Evolutionary conservation across 2,797 vertebrate species (phyloP).

Genomic region (Graptemys geographica): DNA sequence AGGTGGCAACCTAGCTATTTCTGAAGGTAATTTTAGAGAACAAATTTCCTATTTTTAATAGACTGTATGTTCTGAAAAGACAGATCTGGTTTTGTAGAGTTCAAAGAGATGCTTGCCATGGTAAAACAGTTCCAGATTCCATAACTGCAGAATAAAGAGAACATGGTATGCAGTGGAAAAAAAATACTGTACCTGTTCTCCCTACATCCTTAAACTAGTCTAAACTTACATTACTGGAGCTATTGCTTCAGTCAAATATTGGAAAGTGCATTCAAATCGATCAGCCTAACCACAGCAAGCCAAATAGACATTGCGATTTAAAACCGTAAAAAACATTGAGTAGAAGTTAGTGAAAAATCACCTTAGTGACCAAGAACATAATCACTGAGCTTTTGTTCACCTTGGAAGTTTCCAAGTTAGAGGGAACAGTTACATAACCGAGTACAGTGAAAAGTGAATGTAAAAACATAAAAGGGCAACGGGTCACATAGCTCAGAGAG

Average conservation of each 20-base stretch:
- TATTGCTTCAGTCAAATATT: background rate
- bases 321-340: constrained; percentile 3
- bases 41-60: background rate
- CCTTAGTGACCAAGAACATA: constrained; percentile 18
- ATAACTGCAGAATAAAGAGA: background rate
- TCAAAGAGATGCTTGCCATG: background rate
- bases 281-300: background rate
- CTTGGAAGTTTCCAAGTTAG: constrained; percentile 66
- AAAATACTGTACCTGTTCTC: background rate
- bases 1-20: background rate
- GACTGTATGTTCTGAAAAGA: background rate
- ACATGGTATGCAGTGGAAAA: background rate
- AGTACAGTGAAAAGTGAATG: constrained; percentile 61
- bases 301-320: constrained; percentile 46
- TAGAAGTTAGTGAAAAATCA: constrained; percentile 45
- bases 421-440: constrained; percentile 73
- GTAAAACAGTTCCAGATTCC: constrained; percentile 2
- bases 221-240: constrained; percentile 9
- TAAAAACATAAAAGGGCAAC: constrained; percentile 46
- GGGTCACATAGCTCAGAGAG: constrained; percentile 3
- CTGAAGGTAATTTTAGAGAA: constrained; percentile 40
- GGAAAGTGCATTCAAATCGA: fast-evolving
- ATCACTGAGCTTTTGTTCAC: constrained; percentile 70
- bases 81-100: background rate
- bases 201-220: constrained; percentile 26